Base-by-base conservation (phyloP, 2,888 invertebrate species). In the Artemia sp. region DNA sequence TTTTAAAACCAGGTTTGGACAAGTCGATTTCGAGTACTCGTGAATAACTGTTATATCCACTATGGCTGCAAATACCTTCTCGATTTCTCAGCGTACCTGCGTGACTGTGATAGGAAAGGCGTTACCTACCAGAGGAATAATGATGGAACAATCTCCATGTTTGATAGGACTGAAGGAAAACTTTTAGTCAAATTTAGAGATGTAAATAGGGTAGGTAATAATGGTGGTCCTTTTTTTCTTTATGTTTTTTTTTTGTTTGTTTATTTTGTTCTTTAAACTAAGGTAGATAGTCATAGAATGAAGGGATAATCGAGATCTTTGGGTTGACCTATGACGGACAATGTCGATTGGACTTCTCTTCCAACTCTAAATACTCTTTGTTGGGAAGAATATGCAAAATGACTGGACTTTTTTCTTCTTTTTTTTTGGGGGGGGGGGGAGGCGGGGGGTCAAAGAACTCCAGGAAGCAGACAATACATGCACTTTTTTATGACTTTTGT, bases 121-220 rank as follows among this genome's bases (percentile, higher is more conserved):
- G 80, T 87, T 73, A 81, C 84, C 73, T 87, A 86, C 76, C 85
- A 86, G 67, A 85, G 86, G 76, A 87, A 87, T 77, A 84, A 83
- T 76, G 86, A 87, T 75, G 84, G 85, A 69, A 87, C 87, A 50
- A 87, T 87, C 64, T 87, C 87, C 72, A 79, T 87, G 70, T 86
- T 84, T 74, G 84, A 85, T 76, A 81, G 84, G 74, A 82, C 83
- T 68, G 84, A 82, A 72, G 84, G 84, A 72, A 84, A 84, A 74
- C 80, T 87, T 51, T 77, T 87, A 71, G 87, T 87, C 24, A 88
- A 88, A 72, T 87, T 88, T 78, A 83, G 87, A 68, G 87, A 87
- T 79, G 86, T 87, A 76, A 87, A 87, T 76, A 82, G 86, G 80
- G 83, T 84, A 70, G 70, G 74, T 71, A 67, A 51, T 50, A 50